These are phyloP conservation scores for Lethenteron camtschaticum DNA, from an alignment of 2,113 vertebrate genomes.

Conservation along the genomic window DNA sequence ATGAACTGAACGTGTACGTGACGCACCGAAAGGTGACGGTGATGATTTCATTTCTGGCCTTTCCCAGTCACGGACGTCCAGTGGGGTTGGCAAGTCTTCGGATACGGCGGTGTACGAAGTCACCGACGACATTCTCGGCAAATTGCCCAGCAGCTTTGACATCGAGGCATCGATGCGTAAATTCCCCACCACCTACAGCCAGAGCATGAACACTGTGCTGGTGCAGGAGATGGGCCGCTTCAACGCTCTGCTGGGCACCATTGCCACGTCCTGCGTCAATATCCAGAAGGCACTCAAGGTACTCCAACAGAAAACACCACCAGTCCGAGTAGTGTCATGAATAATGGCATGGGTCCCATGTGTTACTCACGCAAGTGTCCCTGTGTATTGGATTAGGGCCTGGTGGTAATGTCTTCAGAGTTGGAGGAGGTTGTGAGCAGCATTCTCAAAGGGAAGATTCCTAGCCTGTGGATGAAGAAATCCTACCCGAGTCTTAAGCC, in stretches of 20 bases:
- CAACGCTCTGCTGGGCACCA: slow-evolving; percentile 39
- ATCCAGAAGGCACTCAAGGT: slow-evolving; percentile 69
- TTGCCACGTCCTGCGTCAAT: slow-evolving; percentile 41
- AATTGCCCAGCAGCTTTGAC: slow-evolving; percentile 45
- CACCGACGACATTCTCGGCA: slow-evolving; percentile 43
- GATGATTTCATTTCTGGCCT: too few species aligned
- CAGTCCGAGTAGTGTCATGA: too few species aligned
- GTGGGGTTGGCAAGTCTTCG: slow-evolving; percentile 33
- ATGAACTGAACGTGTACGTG: too few species aligned
- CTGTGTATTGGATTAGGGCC: slow-evolving; percentile 23
- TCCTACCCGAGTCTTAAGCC: slow-evolving; percentile 65
- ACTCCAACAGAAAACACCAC: too few species aligned
- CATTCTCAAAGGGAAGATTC: slow-evolving; percentile 47
- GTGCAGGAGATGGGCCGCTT: slow-evolving; percentile 74
- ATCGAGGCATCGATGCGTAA: slow-evolving; percentile 34
- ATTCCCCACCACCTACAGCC: slow-evolving; percentile 47
- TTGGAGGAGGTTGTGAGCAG: slow-evolving; percentile 53
- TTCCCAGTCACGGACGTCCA: slow-evolving; percentile 31
- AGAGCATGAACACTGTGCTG: slow-evolving; percentile 73
- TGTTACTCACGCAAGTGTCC: too few species aligned
- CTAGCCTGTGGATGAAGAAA: slow-evolving; percentile 52
- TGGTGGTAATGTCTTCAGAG: slow-evolving; percentile 51
- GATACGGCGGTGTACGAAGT: slow-evolving; percentile 53
- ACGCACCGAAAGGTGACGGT: too few species aligned
- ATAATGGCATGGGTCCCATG: too few species aligned